phyloP scores from a whole-genome alignment of 2,888 invertebrate species.

The Sarcophaga rosellei region DNA sequence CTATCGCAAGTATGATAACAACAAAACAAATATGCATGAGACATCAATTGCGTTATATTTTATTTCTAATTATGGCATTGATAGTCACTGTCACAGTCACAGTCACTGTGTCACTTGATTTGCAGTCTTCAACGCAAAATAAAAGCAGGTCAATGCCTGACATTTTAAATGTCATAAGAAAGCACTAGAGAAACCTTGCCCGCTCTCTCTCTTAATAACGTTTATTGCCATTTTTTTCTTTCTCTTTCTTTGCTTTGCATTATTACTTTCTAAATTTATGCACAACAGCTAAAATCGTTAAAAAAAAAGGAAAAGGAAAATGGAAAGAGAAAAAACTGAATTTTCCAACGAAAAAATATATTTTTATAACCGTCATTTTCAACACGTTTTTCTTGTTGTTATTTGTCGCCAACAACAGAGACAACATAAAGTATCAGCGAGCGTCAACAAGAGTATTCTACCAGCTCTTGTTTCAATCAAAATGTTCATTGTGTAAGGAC shows the following conservation, averaged over 20 bases:
- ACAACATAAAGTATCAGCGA: background rate
- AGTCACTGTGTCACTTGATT: background rate
- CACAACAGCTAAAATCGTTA: background rate
- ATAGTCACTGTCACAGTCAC: background rate
- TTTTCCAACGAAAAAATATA: background rate
- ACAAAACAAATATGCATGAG: no score
- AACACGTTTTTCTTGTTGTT: background rate
- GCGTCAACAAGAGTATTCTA: background rate
- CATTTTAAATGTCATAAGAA: background rate
- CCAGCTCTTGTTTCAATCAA: background rate
- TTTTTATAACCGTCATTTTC: background rate
- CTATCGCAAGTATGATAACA: no score
- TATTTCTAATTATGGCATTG: background rate
- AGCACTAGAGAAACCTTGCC: background rate
- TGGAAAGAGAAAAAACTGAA: background rate
- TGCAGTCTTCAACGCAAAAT: background rate
- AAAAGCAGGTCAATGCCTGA: slow-evolving; percentile 36
- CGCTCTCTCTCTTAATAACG: background rate
- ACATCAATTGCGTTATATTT: background rate
- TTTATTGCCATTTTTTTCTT: background rate
- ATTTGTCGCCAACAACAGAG: background rate
- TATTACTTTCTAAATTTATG: background rate
- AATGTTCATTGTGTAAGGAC: background rate
- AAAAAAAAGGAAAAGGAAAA: background rate
- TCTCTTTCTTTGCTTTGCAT: background rate